Conservation (phyloP, 1,140 invertebrate genomes). For the Frieseomelitta varia region DNA sequence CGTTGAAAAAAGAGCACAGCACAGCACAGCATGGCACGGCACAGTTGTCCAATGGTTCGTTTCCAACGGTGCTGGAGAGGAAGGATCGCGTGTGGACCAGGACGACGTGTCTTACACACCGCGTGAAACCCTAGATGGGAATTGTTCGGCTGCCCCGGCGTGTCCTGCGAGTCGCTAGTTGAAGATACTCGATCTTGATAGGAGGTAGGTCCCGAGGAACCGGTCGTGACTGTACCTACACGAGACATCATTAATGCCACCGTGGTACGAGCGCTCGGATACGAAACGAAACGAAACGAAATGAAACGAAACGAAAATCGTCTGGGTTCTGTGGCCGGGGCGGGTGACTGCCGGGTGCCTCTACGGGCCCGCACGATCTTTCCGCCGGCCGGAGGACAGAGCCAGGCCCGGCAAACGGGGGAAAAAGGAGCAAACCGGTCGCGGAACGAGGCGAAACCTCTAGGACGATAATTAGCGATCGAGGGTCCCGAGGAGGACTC, state of each 20-base stretch:
- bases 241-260: constrained; percentile 68
- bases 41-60: too few relatives aligned
- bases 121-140: constrained; percentile 41
- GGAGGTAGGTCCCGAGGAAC: constrained; percentile 61
- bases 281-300: constrained; percentile 28
- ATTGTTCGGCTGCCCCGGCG: constrained; percentile 2
- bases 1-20: background rate
- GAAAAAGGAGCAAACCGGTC: constrained; percentile 22
- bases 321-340: constrained; percentile 22
- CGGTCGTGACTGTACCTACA: constrained; percentile 67
- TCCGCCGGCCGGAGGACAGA: constrained; percentile 20
- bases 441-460: constrained; percentile 62
- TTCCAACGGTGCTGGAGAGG: background rate
- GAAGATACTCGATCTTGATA: constrained; percentile 61
- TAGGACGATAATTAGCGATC: constrained; percentile 75
- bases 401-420: background rate
- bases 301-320: constrained; percentile 56
- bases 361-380: constrained; percentile 38
- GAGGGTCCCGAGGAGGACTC: constrained; percentile 59
- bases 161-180: constrained; percentile 40
- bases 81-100: constrained; percentile 10
- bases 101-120: constrained; percentile 28
- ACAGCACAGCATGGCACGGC: background rate
- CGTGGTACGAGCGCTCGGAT: constrained; percentile 45
- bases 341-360: constrained; percentile 30